Evolutionary conservation across 2,888 invertebrate genomes (phyloP), one percentile per base, ranked within the genome.

Genomic region (Himalopsyche japonica): DNA sequence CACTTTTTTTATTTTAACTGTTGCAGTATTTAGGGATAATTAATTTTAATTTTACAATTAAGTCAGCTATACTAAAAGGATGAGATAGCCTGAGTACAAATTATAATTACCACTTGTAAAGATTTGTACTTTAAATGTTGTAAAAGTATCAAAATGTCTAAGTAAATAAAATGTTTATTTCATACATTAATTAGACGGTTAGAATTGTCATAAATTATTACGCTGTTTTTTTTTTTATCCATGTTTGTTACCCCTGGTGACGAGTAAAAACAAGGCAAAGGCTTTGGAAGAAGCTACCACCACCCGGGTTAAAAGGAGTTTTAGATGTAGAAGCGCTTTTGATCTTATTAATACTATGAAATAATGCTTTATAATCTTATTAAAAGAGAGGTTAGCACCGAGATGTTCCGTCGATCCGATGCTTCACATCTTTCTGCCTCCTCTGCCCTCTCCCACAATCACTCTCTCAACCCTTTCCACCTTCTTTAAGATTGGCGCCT

Each of bases 341-440:
- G 94, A 94, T 94, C 94, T 94, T 93, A 94, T 94, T 94, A 94
- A 94, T 94, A 93, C 94, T 93, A 93, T 94, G 94, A 94, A 94
- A 94, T 94, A 94, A 94, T 94, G 93, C 94, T 93, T 93, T 93
- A 93, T 94, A 94, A 94, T 94, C 94, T 94, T 94, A 94, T 94
- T 94, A 94, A 93, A 93, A 93, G 93, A 93, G 93, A 94, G 94
- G 94, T 94, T 94, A 94, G 93, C 92, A 92, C 92, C 92, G 83
- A 85, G 83, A 84, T 88, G 89, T 89, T 89, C 90, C 90, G 57
- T 57, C 57, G 57, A 57, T 57, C 57, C 57, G 57, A 57, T 57
- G 57, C 57, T 57, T 57, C 57, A 57, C 57, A 10, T 57, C 57
- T 57, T 57, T 57, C 10, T 90, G 90, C 89, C 89, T 88, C 89